A percentile compares a stretch with the other conserved stretches of the same genome.
These are phyloP conservation scores for Triplophysa siluroides DNA, from an alignment of 2,113 vertebrate species.

Conservation along the genomic window DNA sequence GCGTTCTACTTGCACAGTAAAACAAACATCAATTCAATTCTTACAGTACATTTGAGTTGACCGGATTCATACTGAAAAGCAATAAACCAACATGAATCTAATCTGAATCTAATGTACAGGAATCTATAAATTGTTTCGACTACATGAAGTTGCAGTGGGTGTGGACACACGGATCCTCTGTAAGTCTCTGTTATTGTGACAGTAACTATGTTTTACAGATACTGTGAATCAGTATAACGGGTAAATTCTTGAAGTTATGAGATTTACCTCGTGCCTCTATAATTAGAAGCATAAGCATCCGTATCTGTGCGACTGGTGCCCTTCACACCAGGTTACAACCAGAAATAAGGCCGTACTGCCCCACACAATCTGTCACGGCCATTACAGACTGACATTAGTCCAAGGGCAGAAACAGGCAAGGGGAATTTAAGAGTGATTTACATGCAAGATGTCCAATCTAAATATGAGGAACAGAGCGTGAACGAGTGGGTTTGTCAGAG, in stretches of 20 bases:
- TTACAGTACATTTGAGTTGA: no score
- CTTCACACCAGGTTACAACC: constrained; percentile 69
- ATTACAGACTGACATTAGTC: constrained; percentile 66
- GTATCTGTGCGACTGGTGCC: constrained; percentile 63
- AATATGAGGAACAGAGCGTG: background rate
- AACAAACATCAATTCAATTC: no score
- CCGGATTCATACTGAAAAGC: no score
- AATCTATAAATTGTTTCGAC: no score
- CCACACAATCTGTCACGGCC: constrained; percentile 55
- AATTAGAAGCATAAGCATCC: constrained; percentile 69
- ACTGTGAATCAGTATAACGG: background rate
- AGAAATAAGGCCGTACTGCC: constrained; percentile 63
- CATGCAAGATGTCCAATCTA: constrained; percentile 40
- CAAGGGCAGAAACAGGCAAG: constrained; percentile 33
- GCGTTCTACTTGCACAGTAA: no score
- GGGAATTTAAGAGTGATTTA: background rate
- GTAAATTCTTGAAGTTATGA: constrained; percentile 54
- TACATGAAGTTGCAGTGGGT: background rate
- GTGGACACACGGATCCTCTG: background rate
- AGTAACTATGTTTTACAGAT: background rate
- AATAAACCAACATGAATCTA: no score
- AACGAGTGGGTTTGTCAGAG: constrained; percentile 56
- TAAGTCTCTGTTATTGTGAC: background rate
- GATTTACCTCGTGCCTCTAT: constrained; percentile 46
- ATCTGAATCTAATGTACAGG: no score